Base-by-base conservation (phyloP, 2,888 invertebrate species). In the Listrodromus nycthemerus region DNA sequence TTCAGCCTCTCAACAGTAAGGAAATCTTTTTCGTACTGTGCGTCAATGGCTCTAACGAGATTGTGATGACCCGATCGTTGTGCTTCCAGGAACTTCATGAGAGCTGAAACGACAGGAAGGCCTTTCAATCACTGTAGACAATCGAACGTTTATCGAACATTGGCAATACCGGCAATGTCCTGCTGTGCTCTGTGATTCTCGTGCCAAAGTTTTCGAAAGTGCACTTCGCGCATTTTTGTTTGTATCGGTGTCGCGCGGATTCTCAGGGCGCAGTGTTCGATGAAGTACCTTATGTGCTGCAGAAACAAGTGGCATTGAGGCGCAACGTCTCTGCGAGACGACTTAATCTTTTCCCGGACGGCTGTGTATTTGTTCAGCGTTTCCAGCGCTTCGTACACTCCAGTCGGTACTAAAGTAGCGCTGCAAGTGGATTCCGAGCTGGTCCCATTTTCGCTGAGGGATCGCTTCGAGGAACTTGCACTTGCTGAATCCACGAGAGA, bases 151-250 rank as follows among this genome's bases (percentile, higher is more conserved):
- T 21, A 71, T 65, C n/a, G 3, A 37, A 5, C 21, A 10, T 45
- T 5, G 19, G 37, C 2, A 16, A 50, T 66, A 84, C 86, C 80
- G 6, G 80, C 81, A 52, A 85, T 85, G 21, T 85, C 81, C 58
- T 77, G 76, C 69, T 82, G 83, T 52, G 84, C 85, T 65, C 48
- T 63, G 65, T 76, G 80, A 81, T 86, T 86, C 7, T 86, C 82
- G 27, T 77, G 73, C 86, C 85, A 85, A 5, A 87, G 33, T 41
- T 76, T 74, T 48, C 74, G 71, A 70, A 70, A 83, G 74, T 80
- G 52, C 33, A 45, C 21, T 27, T 71, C 67, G 0, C 71, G 82
- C 1, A 7, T 2, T 66, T 82, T 84, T 1, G 82, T 84, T 5
- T 71, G 66, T 19, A n/a, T 5, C 2, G 83, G 83, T 1, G 79